phyloP scores from a whole-genome alignment of 1,140 invertebrate species.

The Agrilus planipennis region DNA sequence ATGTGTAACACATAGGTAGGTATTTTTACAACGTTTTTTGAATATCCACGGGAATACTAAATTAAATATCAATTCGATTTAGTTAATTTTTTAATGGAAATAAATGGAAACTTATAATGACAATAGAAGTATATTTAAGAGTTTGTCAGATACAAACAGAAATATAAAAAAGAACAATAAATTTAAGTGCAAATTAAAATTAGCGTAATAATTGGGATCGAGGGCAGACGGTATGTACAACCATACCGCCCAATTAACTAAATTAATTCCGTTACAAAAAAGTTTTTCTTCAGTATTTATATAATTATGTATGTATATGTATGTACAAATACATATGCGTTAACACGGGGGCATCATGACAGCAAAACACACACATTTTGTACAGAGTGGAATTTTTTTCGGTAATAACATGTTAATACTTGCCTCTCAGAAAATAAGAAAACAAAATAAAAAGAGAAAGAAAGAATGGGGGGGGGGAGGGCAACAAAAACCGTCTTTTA shows the following conservation, averaged over 20 bases:
- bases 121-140: constrained; percentile 32
- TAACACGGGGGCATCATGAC: not conserved
- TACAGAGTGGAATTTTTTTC: not conserved
- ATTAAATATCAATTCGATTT: no score
- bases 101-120: no score
- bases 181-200: constrained; percentile 20
- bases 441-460: no score
- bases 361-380: constrained; percentile 4
- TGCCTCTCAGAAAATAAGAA: no score
- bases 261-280: constrained; percentile 11
- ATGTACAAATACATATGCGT: no score
- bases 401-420: no score
- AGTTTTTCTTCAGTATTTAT: constrained; percentile 8
- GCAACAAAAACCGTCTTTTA: not conserved
- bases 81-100: no score
- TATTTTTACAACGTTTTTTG: constrained; percentile 3
- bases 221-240: constrained; percentile 27
- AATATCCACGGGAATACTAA: not conserved
- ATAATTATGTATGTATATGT: no score
- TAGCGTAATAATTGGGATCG: constrained; percentile 11
- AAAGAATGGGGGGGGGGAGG: no score
- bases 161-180: constrained; percentile 24
- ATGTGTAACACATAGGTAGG: not conserved
- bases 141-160: constrained; percentile 30
- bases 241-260: constrained; percentile 22